Percentiles rank a stretch among this genome's conserved stretches.
Conservation (phyloP, 1,140 invertebrate genomes). For the Neodiprion lecontei region DNA sequence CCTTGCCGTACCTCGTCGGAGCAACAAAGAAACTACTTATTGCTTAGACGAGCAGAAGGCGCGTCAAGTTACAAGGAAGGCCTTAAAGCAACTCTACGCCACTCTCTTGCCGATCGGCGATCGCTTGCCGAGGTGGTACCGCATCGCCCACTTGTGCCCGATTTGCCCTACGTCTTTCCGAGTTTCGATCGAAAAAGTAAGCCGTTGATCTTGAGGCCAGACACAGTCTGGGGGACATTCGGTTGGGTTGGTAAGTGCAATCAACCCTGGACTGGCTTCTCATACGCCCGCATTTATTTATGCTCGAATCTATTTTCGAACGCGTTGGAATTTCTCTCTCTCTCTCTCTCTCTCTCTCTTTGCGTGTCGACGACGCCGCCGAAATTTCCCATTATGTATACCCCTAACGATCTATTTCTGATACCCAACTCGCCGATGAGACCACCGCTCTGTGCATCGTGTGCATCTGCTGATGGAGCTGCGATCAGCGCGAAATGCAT, state of each 20-base stretch:
- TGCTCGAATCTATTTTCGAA: not conserved
- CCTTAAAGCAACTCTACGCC: not conserved
- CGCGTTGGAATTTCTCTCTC: not conserved
- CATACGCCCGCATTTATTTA: not conserved
- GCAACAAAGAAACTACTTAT: constrained; percentile 4
- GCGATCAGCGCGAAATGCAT: no score
- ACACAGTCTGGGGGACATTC: no score
- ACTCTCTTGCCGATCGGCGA: no score
- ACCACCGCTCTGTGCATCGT: no score
- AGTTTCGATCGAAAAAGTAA: no score
- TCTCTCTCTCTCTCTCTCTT: not conserved
- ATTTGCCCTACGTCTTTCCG: no score
- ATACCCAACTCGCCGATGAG: not conserved
- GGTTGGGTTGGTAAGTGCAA: not conserved
- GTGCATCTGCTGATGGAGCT: no score
- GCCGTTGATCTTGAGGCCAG: no score
- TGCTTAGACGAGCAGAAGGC: not conserved
- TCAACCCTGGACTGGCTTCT: not conserved
- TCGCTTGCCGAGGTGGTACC: no score
- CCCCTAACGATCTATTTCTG: constrained; percentile 25
- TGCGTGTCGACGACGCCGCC: not conserved
- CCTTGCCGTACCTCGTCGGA: not conserved
- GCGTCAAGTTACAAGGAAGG: not conserved
- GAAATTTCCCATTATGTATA: constrained; percentile 1
- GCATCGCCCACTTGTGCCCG: no score